Conservation (phyloP, 2,888 invertebrate genomes). For the Steinernema hermaphroditum region DNA sequence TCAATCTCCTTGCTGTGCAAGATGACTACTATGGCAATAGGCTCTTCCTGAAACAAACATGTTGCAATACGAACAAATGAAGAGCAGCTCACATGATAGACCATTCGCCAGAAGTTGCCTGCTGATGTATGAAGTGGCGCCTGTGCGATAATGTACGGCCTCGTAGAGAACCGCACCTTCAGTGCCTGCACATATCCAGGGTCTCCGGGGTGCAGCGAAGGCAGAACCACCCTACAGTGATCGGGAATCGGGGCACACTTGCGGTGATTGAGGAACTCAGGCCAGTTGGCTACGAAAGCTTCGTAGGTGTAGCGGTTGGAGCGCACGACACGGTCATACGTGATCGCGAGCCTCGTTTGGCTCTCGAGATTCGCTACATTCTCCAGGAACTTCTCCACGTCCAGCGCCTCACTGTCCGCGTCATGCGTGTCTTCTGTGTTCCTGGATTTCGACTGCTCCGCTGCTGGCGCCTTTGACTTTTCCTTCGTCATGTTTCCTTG, state of each 20-base stretch:
- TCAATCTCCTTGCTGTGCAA: too few species aligned
- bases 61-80: too few species aligned
- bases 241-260: background rate
- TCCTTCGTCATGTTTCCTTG: background rate
- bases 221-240: background rate
- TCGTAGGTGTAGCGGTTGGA: background rate
- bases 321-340: background rate
- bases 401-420: background rate
- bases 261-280: background rate
- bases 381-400: background rate
- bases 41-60: too few species aligned
- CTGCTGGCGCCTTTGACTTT: background rate
- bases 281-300: constrained; percentile 2
- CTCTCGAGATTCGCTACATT: background rate
- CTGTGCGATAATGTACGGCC: background rate
- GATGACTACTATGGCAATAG: too few species aligned
- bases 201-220: background rate
- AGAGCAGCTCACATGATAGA: too few species aligned
- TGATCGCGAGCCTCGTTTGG: background rate
- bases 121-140: background rate
- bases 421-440: background rate
- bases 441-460: background rate
- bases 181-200: background rate
- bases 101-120: too few species aligned
- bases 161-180: background rate